Base-by-base conservation (phyloP, 2,797 vertebrate genomes). In the Adrianichthys oophorus region DNA sequence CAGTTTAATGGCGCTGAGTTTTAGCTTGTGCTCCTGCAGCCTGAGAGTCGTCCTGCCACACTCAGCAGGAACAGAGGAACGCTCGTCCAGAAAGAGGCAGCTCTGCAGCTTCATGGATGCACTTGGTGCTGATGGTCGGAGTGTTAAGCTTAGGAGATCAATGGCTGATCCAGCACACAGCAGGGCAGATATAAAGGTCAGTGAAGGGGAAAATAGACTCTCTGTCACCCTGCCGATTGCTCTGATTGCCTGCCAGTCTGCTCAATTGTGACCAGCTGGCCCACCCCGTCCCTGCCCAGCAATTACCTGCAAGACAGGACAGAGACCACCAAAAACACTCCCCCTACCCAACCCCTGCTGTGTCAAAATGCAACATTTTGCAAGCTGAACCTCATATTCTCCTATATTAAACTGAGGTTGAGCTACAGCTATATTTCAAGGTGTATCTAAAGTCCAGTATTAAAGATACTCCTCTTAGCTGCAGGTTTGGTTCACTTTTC, bases 221-320 rank as follows among this genome's bases (percentile, higher is more conserved):
- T 65, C 49, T 55, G 55, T 70, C 76, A 72, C 42, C 55, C 70
- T 17, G 43, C 67, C 52, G 65, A 76, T 74, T 47, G 67, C 62
- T 74, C 56, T 70, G 75, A 78, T 74, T 67, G 23, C 53, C 71
- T 66, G 74, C 62, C 65, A 70, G 55, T 52, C 59, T 43, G 52
- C 53, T 68, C 55, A 19, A 56, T 61, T 56, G 52, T 63, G 66
- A 68, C 74, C 59, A 68, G 55, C 59, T 54, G 72, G 64, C 64
- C 82, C 81, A 82, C 86, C 87, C 85, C 76, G 90, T 89, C 81
- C 83, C 80, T 64, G 61, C 6, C 24, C 44, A 55, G 51, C 5
- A 2, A 69, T 62, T 52, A 65, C 62, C 48, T 62, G 61, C 17
- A n/a, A 42, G 41, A 15, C 15, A 2, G 32, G 32, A 37, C 32